phyloP scores from a whole-genome alignment of 2,888 invertebrate genomes.

The Serripes groenlandicus region DNA sequence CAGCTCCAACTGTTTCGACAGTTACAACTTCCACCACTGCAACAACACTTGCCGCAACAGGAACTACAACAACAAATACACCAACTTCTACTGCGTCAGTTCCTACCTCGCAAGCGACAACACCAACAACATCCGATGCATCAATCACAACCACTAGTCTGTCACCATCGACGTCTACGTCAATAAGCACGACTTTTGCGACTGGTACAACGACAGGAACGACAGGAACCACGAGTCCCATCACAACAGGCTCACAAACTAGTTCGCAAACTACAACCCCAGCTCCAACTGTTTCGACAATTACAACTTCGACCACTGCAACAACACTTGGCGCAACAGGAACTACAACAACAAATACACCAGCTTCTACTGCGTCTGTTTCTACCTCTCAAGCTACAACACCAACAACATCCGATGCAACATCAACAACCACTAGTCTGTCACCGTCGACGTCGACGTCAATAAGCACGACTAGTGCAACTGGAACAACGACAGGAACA shows the following conservation, averaged over 20 bases:
- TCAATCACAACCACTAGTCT: not conserved
- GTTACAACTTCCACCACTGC: constrained; percentile 1
- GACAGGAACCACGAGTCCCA: not conserved
- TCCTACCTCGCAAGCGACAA: not conserved
- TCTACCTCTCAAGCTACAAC: not conserved
- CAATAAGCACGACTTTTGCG: not conserved
- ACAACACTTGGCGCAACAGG: not conserved
- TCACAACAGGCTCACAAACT: not conserved
- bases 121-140: not conserved
- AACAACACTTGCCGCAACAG: not conserved
- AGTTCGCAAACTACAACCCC: constrained; percentile 1
- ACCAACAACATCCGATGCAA: too few species aligned
- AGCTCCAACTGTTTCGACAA: not conserved
- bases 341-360: not conserved
- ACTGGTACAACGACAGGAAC: constrained; percentile 16
- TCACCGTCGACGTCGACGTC: too few species aligned
- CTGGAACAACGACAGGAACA: constrained; percentile 1
- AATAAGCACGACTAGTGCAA: too few species aligned
- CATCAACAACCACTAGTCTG: too few species aligned
- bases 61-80: constrained; percentile 16
- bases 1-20: constrained; percentile 14
- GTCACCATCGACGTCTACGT: not conserved
- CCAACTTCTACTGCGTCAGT: constrained; percentile 2
- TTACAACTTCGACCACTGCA: not conserved
- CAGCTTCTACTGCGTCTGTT: not conserved